Conservation (phyloP, 1,140 invertebrate species). For the Caenorhabditis tropicalis region DNA sequence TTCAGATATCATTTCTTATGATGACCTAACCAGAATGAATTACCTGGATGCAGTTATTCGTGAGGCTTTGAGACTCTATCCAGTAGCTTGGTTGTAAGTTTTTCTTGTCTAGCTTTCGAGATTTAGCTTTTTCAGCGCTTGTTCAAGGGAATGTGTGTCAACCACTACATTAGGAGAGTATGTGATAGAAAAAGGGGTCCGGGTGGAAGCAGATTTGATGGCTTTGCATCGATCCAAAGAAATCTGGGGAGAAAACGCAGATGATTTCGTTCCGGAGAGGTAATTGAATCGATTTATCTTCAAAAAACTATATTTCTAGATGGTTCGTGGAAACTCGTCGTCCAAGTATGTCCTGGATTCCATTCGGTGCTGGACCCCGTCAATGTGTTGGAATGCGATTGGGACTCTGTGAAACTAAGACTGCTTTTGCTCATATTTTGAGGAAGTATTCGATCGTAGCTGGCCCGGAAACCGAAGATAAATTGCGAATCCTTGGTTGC, state of each 20-base stretch:
- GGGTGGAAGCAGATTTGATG: conserved; percentile 71
- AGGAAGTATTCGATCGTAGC: conserved; percentile 63
- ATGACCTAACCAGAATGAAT: conserved; percentile 62
- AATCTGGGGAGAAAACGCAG: conserved; percentile 65
- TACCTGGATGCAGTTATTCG: conserved; percentile 73
- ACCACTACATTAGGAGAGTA: conserved; percentile 64
- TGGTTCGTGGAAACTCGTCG: not conserved
- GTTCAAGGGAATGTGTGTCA: conserved; percentile 65
- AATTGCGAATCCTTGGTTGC: conserved; percentile 1
- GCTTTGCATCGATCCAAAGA: conserved; percentile 69
- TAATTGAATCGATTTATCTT: not conserved
- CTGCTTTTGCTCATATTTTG: conserved; percentile 68
- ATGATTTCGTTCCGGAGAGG: conserved; percentile 48
- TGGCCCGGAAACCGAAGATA: conserved; percentile 59
- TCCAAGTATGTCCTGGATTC: conserved; percentile 69
- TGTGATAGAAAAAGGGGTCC: conserved; percentile 71
- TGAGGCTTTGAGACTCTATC: conserved; percentile 72
- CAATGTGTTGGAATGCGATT: conserved; percentile 74
- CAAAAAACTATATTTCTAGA: not conserved
- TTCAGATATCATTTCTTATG: conserved; percentile 43
- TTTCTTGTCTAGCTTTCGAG: conserved; percentile 54
- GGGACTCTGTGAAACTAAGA: conserved; percentile 72
- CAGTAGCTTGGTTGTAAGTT: conserved; percentile 66
- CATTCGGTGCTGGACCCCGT: conserved; percentile 74
- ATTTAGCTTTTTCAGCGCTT: conserved; percentile 57